A percentile compares a stretch with the other conserved stretches of the same genome.
Conservation (phyloP, 92 coral and sea anemone genomes). For the Actinernus sp. region DNA sequence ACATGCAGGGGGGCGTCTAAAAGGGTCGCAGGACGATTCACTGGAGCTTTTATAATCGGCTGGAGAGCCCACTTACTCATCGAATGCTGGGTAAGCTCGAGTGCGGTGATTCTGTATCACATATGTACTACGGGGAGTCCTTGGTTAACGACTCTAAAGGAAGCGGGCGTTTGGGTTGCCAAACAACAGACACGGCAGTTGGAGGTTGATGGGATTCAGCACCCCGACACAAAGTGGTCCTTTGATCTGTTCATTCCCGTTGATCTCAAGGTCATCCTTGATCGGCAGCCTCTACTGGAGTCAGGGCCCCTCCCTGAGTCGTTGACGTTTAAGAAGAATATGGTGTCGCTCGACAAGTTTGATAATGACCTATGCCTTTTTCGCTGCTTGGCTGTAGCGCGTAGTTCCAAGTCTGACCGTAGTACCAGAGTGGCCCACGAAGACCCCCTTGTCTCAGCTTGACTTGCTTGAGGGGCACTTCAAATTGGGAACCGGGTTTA, state of each 20-base stretch:
- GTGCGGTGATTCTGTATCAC: no score
- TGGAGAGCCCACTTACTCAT: no score
- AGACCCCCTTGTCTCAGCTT: no score
- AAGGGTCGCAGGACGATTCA: no score
- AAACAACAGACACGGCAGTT: no score
- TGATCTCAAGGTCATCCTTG: conserved; percentile 1
- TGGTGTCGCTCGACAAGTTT: conserved; percentile 1
- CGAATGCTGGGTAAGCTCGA: no score
- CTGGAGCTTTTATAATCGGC: no score
- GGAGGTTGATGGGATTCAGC: neutral
- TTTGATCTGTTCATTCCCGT: neutral
- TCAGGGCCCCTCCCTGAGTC: conserved; percentile 1
- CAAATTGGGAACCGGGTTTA: conserved; percentile 8
- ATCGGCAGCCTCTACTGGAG: neutral
- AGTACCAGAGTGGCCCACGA: conserved; percentile 2
- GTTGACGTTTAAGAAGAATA: neutral
- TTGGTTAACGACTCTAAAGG: no score
- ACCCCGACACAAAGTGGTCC: neutral
- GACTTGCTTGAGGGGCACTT: no score
- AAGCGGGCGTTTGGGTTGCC: no score
- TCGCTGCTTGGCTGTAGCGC: neutral
- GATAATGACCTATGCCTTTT: conserved; percentile 4
- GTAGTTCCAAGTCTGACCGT: neutral
- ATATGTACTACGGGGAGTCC: no score
- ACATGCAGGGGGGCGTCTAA: no score